Evolutionary conservation across 2,888 invertebrate species (phyloP).

Genomic region (Chaitophorus viminalis): DNA sequence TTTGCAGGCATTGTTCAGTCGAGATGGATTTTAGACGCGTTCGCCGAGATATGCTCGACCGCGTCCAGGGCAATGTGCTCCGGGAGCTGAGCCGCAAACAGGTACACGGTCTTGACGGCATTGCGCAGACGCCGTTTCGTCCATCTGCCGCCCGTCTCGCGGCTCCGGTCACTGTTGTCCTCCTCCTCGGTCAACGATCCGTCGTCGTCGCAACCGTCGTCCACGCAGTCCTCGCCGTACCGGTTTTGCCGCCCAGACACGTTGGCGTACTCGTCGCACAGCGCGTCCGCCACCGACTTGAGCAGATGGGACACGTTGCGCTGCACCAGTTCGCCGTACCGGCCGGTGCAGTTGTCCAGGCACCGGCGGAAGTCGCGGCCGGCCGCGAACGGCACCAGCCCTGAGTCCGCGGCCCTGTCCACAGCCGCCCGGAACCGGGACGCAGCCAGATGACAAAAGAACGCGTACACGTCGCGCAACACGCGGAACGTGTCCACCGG

Average conservation of each 20-base stretch:
- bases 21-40: conserved; percentile 20
- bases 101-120: conserved; percentile 17
- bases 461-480: conserved; percentile 40
- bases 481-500: conserved; percentile 7
- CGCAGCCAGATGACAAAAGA: conserved; percentile 27
- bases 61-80: conserved; percentile 32
- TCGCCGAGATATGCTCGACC: conserved; percentile 29
- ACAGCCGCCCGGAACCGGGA: not conserved
- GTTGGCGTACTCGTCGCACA: conserved; percentile 30
- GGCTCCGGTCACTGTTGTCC: conserved; percentile 36
- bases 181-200: conserved; percentile 52
- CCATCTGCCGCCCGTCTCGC: conserved; percentile 6
- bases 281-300: conserved; percentile 22
- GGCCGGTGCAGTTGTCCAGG: conserved; percentile 14
- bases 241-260: not conserved
- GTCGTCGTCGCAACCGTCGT: not conserved
- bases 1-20: no score
- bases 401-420: conserved; percentile 14
- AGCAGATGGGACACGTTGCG: conserved; percentile 35
- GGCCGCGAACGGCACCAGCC: conserved; percentile 9
- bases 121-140: conserved; percentile 31
- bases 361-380: conserved; percentile 15
- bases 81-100: conserved; percentile 46
- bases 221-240: no score
- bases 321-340: conserved; percentile 26